Evolutionary conservation across 2,888 invertebrate genomes (phyloP), one percentile per base, ranked within the genome.

Genomic region (Pycnomerus fuliginosus): DNA sequence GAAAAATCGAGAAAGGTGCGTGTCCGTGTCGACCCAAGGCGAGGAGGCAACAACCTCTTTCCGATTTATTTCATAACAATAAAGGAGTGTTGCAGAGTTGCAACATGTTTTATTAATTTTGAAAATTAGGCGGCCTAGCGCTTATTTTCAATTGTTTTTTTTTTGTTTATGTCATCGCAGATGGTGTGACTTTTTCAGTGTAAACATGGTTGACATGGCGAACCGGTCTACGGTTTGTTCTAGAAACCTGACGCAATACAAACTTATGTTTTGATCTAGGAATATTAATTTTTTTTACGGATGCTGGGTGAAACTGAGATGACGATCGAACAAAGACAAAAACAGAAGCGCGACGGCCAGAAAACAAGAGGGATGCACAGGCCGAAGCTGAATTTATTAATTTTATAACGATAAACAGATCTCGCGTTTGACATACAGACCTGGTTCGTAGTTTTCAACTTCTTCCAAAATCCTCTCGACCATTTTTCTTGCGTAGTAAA

Each of bases 381-480:
- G n/a, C n/a, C n/a, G n/a, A 20, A n/a, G 17, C 15, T 36, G 23
- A 27, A 13, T 29, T 30, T 10, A 32, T 12, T 32, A 40, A 16
- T 16, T 22, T 12, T 20, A 25, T 30, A 22, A 30, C 16, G 30
- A 29, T 31, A 36, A 40, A 35, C 30, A 42, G 29, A 24, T 42
- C 47, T n/a, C n/a, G n/a, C n/a, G n/a, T n/a, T n/a, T n/a, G n/a
- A n/a, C n/a, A n/a, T 43, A 69, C 67, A 54, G 61, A 71, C 72
- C 72, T 61, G 70, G 62, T 59, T 71, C 74, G 58, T 74, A 76
- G 62, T 76, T 77, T 65, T 79, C 78, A 51, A 74, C 72, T 73
- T 83, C 79, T 69, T 83, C 83, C 56, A 80, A 68, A 65, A 83
- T 83, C 67, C 80, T 78, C 72, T 83, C 83, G 58, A 83, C 83